Percentiles rank a stretch among this genome's conserved stretches.
Evolutionary conservation across 92 coral and sea anemone genomes (phyloP).

Genomic region (Ricordea florida): DNA sequence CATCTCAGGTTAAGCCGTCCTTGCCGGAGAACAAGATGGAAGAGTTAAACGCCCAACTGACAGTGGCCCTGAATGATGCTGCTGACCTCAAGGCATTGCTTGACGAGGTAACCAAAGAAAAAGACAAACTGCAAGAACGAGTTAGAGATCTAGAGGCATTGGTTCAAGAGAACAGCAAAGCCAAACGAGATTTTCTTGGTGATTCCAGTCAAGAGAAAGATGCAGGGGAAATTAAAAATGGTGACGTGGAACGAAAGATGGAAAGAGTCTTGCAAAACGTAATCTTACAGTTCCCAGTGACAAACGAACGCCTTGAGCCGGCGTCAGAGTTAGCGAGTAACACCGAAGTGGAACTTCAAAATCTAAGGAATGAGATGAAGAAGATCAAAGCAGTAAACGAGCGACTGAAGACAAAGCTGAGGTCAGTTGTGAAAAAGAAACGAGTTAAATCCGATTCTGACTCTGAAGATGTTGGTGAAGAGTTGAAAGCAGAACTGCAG

Average conservation of each 20-base stretch:
- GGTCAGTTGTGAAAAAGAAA: slow-evolving; percentile 33
- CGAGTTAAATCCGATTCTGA: slow-evolving; percentile 16
- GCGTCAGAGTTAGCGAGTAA: slow-evolving; percentile 7
- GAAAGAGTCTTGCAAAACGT: slow-evolving; percentile 5
- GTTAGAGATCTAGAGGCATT: not conserved
- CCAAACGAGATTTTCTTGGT: not conserved
- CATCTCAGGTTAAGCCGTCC: too few relatives aligned
- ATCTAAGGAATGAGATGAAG: slow-evolving; percentile 34
- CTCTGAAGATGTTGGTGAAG: slow-evolving; percentile 20
- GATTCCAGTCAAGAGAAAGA: not conserved
- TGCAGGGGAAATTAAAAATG: slow-evolving; percentile 31
- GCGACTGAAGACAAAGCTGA: slow-evolving; percentile 49
- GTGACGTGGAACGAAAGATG: not conserved
- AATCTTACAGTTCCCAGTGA: slow-evolving; percentile 3
- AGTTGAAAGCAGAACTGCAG: slow-evolving; percentile 32
- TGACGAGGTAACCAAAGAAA: slow-evolving; percentile 56
- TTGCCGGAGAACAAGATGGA: slow-evolving; percentile 1
- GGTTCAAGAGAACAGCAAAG: not conserved
- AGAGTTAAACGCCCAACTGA: slow-evolving; percentile 5
- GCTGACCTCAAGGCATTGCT: too few relatives aligned
- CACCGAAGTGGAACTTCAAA: slow-evolving; percentile 23
- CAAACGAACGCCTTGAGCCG: not conserved
- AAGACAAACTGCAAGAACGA: slow-evolving; percentile 49
- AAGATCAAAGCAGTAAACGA: slow-evolving; percentile 36
- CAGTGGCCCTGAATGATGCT: not conserved